phyloP scores from a whole-genome alignment of 2,888 invertebrate genomes.

The Trichogramma dendrolimi region DNA sequence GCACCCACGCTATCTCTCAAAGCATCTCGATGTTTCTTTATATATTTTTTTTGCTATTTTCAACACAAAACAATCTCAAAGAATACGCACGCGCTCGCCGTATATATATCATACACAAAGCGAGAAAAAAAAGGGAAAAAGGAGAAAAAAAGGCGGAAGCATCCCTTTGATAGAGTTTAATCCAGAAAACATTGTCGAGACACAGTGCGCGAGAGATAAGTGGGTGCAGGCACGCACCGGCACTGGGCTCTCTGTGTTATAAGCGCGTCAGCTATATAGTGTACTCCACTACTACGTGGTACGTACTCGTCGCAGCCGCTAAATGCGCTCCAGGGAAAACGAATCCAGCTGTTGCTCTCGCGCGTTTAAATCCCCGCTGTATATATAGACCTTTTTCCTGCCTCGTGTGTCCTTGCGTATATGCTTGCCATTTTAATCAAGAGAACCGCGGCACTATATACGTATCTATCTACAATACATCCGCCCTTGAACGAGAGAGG shows the following conservation, averaged over 20 bases:
- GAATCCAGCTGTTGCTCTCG: constrained; percentile 52
- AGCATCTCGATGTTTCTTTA: neutral
- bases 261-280: too few relatives aligned
- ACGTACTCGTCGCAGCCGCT: constrained; percentile 44
- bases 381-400: too few relatives aligned
- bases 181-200: constrained; percentile 39
- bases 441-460: constrained; percentile 32
- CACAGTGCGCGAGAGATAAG: constrained; percentile 16
- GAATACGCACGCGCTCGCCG: neutral
- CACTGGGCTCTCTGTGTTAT: too few relatives aligned
- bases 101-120: constrained; percentile 24
- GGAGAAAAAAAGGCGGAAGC: constrained; percentile 17
- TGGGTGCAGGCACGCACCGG: constrained; percentile 16
- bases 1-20: constrained; percentile 24
- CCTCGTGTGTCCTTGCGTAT: constrained; percentile 34
- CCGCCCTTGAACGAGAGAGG: neutral
- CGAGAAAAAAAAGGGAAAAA: constrained; percentile 23
- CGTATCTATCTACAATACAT: neutral
- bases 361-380: constrained; percentile 34
- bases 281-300: constrained; percentile 40
- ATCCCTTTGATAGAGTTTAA: constrained; percentile 45
- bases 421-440: constrained; percentile 52
- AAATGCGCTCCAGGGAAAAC: constrained; percentile 53
- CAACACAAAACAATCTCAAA: constrained; percentile 23
- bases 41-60: constrained; percentile 23